phyloP scores from a whole-genome alignment of 2,797 vertebrate species.

The Hybognathus amarus region DNA sequence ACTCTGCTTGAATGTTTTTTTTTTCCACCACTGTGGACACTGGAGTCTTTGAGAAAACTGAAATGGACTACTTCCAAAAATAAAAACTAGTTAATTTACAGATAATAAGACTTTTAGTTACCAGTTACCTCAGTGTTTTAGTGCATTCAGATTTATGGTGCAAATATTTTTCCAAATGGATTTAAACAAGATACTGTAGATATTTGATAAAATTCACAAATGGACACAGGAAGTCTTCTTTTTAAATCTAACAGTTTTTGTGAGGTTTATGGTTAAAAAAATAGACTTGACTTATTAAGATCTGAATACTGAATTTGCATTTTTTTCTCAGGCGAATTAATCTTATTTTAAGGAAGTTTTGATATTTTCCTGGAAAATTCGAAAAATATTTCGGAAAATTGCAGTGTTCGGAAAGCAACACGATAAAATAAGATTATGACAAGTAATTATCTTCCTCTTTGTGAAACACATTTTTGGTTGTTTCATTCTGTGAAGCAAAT shows the following conservation, averaged over 20 bases:
- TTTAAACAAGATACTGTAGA: background rate
- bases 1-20: conserved; percentile 21
- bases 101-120: background rate
- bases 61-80: background rate
- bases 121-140: background rate
- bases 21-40: background rate
- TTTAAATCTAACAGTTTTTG: background rate
- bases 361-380: background rate
- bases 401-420: background rate
- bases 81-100: background rate
- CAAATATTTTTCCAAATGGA: no score
- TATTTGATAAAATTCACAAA: background rate
- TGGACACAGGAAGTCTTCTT: background rate
- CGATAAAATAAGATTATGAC: background rate
- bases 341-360: background rate
- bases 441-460: background rate
- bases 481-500: conserved; percentile 2
- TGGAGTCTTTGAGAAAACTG: conserved; percentile 22
- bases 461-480: background rate
- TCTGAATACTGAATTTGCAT: background rate
- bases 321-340: background rate
- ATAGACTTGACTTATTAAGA: background rate
- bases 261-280: background rate
- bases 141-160: background rate
- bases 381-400: background rate